Evolutionary conservation across 2,797 vertebrate genomes (phyloP).

Genomic region (Scolopax bukidnonensis): DNA sequence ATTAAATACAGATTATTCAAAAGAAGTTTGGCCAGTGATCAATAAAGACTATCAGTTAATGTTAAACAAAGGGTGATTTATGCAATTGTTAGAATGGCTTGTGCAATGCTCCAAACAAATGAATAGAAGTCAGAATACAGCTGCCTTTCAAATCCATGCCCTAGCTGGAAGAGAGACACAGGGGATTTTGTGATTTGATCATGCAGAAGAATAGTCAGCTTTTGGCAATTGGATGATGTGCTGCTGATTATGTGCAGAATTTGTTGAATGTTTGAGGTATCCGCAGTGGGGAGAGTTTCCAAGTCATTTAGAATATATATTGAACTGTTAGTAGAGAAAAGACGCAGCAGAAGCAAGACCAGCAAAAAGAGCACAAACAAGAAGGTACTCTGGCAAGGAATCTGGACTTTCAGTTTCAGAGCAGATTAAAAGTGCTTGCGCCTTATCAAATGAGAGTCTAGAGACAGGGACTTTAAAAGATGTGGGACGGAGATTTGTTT

Average conservation of each 20-base stretch:
- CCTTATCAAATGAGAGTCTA: background rate
- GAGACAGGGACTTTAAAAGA: background rate
- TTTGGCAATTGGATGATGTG: background rate
- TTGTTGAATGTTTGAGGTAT: background rate
- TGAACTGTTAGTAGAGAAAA: background rate
- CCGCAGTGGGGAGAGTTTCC: background rate
- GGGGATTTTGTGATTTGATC: constrained; percentile 57
- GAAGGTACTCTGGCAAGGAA: background rate
- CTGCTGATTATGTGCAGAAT: background rate
- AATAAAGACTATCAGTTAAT: constrained; percentile 1
- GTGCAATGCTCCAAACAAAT: constrained; percentile 24
- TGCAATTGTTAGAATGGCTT: constrained; percentile 27
- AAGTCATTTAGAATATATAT: background rate
- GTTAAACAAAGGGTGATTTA: constrained; percentile 33
- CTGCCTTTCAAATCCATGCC: constrained; percentile 41
- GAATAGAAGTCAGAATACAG: constrained; percentile 46
- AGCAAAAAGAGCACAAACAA: background rate
- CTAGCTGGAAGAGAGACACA: constrained; percentile 31
- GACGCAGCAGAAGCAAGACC: background rate
- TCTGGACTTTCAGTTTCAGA: background rate
- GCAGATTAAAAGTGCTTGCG: background rate
- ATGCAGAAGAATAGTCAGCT: constrained; percentile 31
- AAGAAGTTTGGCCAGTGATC: background rate
- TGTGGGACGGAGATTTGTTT: background rate
- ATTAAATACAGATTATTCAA: constrained; percentile 1